Evolutionary conservation across 2,888 invertebrate species (phyloP).

Genomic region (Drosophila eohydei): DNA sequence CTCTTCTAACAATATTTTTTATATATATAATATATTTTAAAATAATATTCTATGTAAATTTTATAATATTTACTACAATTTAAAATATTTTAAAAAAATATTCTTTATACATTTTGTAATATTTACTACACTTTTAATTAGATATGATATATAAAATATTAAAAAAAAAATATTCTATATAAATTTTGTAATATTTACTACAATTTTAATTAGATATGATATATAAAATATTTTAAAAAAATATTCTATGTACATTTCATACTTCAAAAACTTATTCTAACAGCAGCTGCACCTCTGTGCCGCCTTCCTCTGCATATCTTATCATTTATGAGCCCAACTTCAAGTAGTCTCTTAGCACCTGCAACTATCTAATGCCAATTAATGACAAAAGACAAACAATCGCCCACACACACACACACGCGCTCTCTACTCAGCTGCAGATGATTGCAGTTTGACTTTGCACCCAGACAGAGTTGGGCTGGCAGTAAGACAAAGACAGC

Average conservation of each 20-base stretch:
- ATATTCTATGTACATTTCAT: too few species aligned
- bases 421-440: not conserved
- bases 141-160: too few species aligned
- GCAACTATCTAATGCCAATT: slow-evolving; percentile 37
- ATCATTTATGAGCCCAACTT: not conserved
- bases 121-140: too few species aligned
- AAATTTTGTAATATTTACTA: too few species aligned
- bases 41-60: too few species aligned
- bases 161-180: too few species aligned
- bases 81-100: too few species aligned
- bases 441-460: slow-evolving; percentile 18
- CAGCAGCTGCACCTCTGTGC: not conserved
- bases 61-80: too few species aligned
- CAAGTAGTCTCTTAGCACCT: not conserved
- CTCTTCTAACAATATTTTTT: too few species aligned
- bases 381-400: slow-evolving; percentile 59
- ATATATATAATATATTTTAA: too few species aligned
- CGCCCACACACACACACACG: slow-evolving; percentile 40
- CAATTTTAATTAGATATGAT: too few species aligned
- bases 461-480: not conserved
- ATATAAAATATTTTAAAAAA: not conserved
- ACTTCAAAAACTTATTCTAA: not conserved
- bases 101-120: too few species aligned
- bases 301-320: not conserved
- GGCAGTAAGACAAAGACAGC: slow-evolving; percentile 59